Evolutionary conservation across 2,888 invertebrate species (phyloP), one percentile per base, ranked within the genome.

Genomic region (Ernsta delagoae): DNA sequence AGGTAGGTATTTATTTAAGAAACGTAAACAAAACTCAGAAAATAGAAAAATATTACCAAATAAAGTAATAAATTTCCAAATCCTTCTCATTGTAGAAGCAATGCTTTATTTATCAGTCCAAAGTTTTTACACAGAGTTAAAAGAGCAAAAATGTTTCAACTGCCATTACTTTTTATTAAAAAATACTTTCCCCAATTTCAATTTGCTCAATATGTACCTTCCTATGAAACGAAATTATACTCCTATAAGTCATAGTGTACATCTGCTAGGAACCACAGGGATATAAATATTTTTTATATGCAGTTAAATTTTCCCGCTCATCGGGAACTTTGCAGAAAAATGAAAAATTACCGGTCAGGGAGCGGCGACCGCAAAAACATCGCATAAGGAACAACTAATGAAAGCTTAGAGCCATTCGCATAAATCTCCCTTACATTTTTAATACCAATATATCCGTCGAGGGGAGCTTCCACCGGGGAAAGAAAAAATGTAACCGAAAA

Each of bases 361-460:
- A 88, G 88, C 87, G 85, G 84, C 86, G 87, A 89, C 92, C 91
- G 89, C 91, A 88, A 85, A 87, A 91, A 89, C 89, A 87, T 87
- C 87, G 88, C 89, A 83, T 86, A 92, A 92, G 92, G 88, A 91
- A 89, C 87, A 88, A 88, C 92, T 92, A 93, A 93, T 93, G 93
- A 93, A 93, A 93, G 93, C 93, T 92, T 90, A 93, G 89, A 92
- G 91, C 92, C 88, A 92, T 93, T 91, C 92, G 89, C 92, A 93
- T 93, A 93, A 93, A 93, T 93, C 93, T 92, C 88, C 89, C 86
- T 93, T 93, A 92, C 93, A 93, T 93, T 93, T 93, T 93, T 93
- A 93, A 93, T 93, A 93, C 92, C 92, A 91, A 93, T 93, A 93
- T 90, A 91, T 90, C 89, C 87, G 82, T 78, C 80, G 86, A 90